These are phyloP conservation scores for Python bivittatus DNA, from an alignment of 2,113 vertebrate genomes.

Conservation along the genomic window DNA sequence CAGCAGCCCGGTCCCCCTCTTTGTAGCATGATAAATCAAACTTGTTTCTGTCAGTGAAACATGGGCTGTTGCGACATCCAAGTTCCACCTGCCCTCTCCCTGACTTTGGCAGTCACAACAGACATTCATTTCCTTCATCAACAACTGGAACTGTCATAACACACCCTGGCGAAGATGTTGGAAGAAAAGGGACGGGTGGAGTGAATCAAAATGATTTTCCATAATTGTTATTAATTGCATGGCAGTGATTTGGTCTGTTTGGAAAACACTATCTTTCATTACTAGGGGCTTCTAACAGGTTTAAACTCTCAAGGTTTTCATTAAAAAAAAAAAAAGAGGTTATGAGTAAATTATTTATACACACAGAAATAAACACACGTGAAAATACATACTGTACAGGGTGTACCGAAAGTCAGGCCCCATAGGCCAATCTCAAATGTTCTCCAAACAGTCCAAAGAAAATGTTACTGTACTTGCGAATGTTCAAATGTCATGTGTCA, in stretches of 20 bases:
- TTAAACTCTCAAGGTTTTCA: not conserved
- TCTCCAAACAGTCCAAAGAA: no score
- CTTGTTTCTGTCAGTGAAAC: conserved; percentile 66
- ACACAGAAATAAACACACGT: no score
- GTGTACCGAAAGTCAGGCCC: no score
- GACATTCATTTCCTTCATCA: conserved; percentile 53
- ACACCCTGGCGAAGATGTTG: conserved; percentile 28
- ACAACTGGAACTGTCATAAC: conserved; percentile 48
- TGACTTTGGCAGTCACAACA: conserved; percentile 41
- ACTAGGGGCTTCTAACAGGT: conserved; percentile 1
- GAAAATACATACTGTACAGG: no score
- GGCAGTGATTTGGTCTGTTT: not conserved
- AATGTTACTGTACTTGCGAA: no score
- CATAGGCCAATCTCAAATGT: no score
- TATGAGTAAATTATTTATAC: not conserved
- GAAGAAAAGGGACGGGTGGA: not conserved
- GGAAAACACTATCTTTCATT: conserved; percentile 10
- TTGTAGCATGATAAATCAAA: conserved; percentile 74
- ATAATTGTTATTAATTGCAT: conserved; percentile 43
- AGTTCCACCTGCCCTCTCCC: conserved; percentile 54
- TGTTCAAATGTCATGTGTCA: no score
- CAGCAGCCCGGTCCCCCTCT: conserved; percentile 54
- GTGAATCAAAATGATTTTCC: conserved; percentile 10
- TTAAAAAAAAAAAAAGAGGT: not conserved
- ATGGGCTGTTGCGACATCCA: conserved; percentile 60